These are phyloP conservation scores for Anastrepha obliqua DNA, from an alignment of 1,140 invertebrate genomes.

Conservation along the genomic window DNA sequence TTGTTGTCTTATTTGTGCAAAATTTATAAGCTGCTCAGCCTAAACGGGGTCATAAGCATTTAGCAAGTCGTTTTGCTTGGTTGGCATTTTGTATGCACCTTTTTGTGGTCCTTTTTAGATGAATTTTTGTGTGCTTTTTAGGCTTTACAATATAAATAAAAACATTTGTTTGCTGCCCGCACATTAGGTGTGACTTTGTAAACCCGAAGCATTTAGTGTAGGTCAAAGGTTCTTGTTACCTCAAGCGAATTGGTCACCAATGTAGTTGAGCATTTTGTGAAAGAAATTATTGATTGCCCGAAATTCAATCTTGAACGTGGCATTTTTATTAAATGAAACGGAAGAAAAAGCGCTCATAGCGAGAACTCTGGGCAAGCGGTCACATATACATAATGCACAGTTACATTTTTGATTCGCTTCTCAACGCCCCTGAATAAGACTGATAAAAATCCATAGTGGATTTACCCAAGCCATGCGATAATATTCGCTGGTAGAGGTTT, in stretches of 20 bases:
- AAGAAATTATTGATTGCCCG: neutral
- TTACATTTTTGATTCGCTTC: too few species aligned
- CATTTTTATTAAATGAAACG: too few species aligned
- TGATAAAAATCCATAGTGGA: too few species aligned
- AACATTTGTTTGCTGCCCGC: constrained; percentile 37
- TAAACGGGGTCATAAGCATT: constrained; percentile 32
- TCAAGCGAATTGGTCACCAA: neutral
- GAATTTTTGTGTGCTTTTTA: constrained; percentile 3
- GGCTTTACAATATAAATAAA: neutral
- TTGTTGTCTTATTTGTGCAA: neutral
- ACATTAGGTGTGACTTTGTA: constrained; percentile 23
- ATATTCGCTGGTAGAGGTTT: too few species aligned
- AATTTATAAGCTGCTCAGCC: constrained; percentile 38
- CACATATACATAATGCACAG: too few species aligned
- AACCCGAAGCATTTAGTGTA: neutral
- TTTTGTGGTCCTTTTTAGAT: neutral
- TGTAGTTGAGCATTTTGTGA: neutral
- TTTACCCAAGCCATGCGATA: too few species aligned
- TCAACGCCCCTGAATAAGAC: too few species aligned
- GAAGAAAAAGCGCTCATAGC: too few species aligned
- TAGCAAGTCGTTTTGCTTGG: constrained; percentile 28
- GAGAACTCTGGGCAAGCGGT: too few species aligned
- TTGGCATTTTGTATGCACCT: constrained; percentile 1
- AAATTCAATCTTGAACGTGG: neutral
- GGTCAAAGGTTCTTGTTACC: neutral